Evolutionary conservation across 2,888 invertebrate species (phyloP).

Genomic region (Zygothrica quintamaculata): DNA sequence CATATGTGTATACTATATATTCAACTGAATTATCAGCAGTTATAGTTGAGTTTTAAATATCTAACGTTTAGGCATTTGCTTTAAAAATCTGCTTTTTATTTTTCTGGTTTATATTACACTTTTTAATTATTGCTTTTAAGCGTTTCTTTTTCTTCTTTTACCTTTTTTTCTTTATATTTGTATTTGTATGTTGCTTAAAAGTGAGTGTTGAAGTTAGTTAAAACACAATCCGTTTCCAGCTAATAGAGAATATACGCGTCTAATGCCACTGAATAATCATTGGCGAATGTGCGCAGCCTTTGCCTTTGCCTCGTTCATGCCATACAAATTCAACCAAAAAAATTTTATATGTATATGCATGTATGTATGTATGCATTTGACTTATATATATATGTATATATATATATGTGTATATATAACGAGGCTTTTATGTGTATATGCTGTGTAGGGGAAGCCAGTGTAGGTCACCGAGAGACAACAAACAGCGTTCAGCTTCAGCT

Average conservation of each 20-base stretch:
- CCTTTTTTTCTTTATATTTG: too few species aligned
- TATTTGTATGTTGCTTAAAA: too few species aligned
- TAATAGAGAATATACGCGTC: slow-evolving; percentile 60
- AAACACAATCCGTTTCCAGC: slow-evolving; percentile 21
- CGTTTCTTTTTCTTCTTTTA: too few species aligned
- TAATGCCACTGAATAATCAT: slow-evolving; percentile 74
- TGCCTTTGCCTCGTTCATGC: slow-evolving; percentile 46
- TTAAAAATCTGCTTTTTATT: too few species aligned
- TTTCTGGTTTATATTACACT: too few species aligned
- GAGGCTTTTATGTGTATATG: slow-evolving; percentile 23
- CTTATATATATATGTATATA: neutral
- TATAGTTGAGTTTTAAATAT: too few species aligned
- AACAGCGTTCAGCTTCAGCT: slow-evolving; percentile 31
- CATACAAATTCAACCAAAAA: slow-evolving; percentile 60
- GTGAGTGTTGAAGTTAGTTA: too few species aligned
- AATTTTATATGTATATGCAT: slow-evolving; percentile 7
- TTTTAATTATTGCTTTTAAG: too few species aligned
- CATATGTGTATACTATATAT: too few species aligned
- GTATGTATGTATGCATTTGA: too few species aligned
- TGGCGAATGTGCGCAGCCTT: slow-evolving; percentile 72
- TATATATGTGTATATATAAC: slow-evolving; percentile 6
- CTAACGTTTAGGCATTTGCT: too few species aligned
- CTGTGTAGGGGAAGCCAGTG: slow-evolving; percentile 61
- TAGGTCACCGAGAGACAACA: slow-evolving; percentile 64
- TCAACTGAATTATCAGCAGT: too few species aligned